Conservation (phyloP, 92 coral and sea anemone genomes). For the Actinostola sp. region DNA sequence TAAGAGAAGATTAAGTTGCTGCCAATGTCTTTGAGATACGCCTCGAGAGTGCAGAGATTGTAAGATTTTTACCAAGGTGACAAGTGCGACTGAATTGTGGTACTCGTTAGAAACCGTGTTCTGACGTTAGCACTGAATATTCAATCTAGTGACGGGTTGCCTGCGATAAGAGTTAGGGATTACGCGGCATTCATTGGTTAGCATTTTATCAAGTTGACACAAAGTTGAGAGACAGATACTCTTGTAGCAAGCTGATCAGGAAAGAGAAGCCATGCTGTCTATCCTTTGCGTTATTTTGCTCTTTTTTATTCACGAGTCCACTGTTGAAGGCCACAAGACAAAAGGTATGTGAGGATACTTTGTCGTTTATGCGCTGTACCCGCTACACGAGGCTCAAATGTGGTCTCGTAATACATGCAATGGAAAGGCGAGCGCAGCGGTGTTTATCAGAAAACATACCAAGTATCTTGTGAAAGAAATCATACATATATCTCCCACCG, state of each 20-base stretch:
- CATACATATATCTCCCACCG: slow-evolving; percentile 11
- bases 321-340: slow-evolving; percentile 27
- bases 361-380: background rate
- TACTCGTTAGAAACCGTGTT: background rate
- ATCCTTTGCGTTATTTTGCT: slow-evolving; percentile 23
- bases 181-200: slow-evolving; percentile 32
- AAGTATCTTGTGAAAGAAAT: slow-evolving; percentile 18
- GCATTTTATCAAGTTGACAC: slow-evolving; percentile 36
- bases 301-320: slow-evolving; percentile 18
- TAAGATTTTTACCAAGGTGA: background rate
- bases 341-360: slow-evolving; percentile 19
- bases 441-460: slow-evolving; percentile 22
- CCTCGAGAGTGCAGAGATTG: slow-evolving; percentile 22
- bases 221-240: slow-evolving; percentile 33
- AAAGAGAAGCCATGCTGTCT: slow-evolving; percentile 20
- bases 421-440: slow-evolving; percentile 26
- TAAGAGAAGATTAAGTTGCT: slow-evolving; percentile 54
- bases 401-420: slow-evolving; percentile 11
- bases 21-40: slow-evolving; percentile 13
- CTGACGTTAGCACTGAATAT: background rate
- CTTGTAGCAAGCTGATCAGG: slow-evolving; percentile 9
- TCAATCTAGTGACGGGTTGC: slow-evolving; percentile 26
- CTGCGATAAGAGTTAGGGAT: slow-evolving; percentile 22
- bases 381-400: slow-evolving; percentile 18
- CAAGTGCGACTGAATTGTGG: slow-evolving; percentile 32